Percentiles rank a stretch among this genome's conserved stretches.
Conservation (phyloP, 2,113 vertebrate genomes). For the Tonatia bakeri region DNA sequence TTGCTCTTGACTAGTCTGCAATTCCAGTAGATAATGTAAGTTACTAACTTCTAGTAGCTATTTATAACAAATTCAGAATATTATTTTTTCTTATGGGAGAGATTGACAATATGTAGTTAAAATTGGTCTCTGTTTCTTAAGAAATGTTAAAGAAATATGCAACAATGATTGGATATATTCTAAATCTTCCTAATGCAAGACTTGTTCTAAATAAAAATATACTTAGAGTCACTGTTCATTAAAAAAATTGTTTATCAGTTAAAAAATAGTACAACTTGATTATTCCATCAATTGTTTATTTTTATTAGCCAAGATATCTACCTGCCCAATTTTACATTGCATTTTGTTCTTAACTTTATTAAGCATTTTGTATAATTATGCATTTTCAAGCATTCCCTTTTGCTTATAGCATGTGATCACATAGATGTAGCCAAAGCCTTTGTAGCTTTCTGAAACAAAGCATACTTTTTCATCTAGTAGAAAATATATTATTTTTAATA, state of each 20-base stretch:
- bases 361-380: neutral
- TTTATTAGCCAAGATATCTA: neutral
- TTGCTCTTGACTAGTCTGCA: neutral
- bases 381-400: neutral
- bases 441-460: neutral
- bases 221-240: neutral
- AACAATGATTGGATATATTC: neutral
- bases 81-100: neutral
- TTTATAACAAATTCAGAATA: neutral
- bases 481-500: neutral
- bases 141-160: neutral
- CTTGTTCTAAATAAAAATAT: constrained; percentile 32
- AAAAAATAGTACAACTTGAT: neutral
- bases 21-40: neutral
- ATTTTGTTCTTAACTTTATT: constrained; percentile 18
- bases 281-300: neutral
- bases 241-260: neutral
- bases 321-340: neutral
- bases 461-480: neutral
- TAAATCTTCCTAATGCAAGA: neutral
- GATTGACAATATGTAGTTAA: neutral
- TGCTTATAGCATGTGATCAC: neutral
- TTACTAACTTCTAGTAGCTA: neutral
- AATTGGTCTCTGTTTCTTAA: neutral
- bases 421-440: neutral